phyloP scores from a whole-genome alignment of 2,797 vertebrate species.

The Danio tinwini region DNA sequence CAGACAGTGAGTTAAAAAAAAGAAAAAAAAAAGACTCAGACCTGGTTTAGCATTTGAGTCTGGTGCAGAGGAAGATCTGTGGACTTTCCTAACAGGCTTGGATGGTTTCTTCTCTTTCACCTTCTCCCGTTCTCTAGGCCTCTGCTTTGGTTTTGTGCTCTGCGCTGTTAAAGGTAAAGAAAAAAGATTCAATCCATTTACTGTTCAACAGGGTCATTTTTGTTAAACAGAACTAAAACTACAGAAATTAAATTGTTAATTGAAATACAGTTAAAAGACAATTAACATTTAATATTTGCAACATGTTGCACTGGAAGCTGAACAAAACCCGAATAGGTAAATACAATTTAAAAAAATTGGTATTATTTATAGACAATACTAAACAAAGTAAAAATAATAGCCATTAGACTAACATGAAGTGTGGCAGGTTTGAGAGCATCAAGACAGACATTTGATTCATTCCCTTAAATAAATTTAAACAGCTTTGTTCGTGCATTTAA shows the following conservation, averaged over 20 bases:
- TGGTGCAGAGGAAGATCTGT: constrained; percentile 77
- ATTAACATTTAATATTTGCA: neutral
- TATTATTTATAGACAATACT: too few species aligned
- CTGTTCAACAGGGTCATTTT: too few species aligned
- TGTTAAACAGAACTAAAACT: neutral
- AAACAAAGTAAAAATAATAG: too few species aligned
- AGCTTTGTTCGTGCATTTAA: neutral
- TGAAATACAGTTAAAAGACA: neutral
- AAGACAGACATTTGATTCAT: neutral
- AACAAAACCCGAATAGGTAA: too few species aligned
- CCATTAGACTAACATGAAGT: neutral
- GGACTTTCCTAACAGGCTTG: constrained; percentile 87
- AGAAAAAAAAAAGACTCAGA: constrained; percentile 65
- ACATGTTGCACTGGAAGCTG: neutral
- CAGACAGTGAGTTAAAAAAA: neutral
- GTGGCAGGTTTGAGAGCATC: neutral
- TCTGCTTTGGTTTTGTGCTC: constrained; percentile 44
- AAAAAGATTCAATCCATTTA: too few species aligned
- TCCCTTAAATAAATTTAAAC: neutral
- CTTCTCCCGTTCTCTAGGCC: constrained; percentile 54
- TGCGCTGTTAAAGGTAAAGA: constrained; percentile 27
- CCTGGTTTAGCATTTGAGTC: constrained; percentile 86
- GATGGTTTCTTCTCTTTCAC: constrained; percentile 71
- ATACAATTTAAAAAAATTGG: too few species aligned
- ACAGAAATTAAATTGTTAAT: too few species aligned